Evolutionary conservation across 2,888 invertebrate species (phyloP).

Genomic region (Neoitamus cyanurus): DNA sequence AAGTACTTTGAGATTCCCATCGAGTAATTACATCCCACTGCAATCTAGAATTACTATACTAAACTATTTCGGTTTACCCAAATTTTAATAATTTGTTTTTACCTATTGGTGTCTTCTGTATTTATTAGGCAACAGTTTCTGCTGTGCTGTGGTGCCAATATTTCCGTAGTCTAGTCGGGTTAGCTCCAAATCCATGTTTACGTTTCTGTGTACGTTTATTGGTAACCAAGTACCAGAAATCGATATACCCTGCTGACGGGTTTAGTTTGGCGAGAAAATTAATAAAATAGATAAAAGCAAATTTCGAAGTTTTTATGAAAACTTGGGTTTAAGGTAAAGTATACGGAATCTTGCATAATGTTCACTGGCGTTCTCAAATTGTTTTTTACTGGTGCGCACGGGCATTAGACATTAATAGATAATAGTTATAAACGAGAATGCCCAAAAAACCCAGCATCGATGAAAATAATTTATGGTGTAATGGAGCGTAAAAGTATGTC

Average conservation of each 20-base stretch:
- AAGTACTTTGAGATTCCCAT: slow-evolving; percentile 85
- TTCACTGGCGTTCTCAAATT: too few relatives aligned
- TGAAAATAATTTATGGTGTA: too few relatives aligned
- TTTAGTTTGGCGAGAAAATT: too few relatives aligned
- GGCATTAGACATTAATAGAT: too few relatives aligned
- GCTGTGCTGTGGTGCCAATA: slow-evolving; percentile 80
- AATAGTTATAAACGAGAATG: too few relatives aligned
- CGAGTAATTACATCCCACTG: slow-evolving; percentile 84
- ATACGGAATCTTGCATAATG: too few relatives aligned
- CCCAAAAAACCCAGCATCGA: too few relatives aligned
- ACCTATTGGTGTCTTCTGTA: slow-evolving; percentile 69
- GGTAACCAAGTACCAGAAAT: not conserved
- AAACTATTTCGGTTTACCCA: slow-evolving; percentile 42
- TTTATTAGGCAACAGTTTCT: slow-evolving; percentile 76
- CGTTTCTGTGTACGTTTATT: not conserved
- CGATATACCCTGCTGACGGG: not conserved
- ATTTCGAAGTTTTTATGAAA: too few relatives aligned
- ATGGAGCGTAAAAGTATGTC: too few relatives aligned
- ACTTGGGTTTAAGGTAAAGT: too few relatives aligned
- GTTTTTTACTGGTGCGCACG: too few relatives aligned
- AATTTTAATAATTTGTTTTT: not conserved
- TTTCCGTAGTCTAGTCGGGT: slow-evolving; percentile 85
- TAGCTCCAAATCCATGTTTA: slow-evolving; percentile 80
- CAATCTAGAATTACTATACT: slow-evolving; percentile 70
- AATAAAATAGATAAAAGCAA: too few relatives aligned